Percentiles rank a stretch among this genome's conserved stretches.
Conservation (phyloP, 1,140 invertebrate species). For the Drosophila leontia region DNA sequence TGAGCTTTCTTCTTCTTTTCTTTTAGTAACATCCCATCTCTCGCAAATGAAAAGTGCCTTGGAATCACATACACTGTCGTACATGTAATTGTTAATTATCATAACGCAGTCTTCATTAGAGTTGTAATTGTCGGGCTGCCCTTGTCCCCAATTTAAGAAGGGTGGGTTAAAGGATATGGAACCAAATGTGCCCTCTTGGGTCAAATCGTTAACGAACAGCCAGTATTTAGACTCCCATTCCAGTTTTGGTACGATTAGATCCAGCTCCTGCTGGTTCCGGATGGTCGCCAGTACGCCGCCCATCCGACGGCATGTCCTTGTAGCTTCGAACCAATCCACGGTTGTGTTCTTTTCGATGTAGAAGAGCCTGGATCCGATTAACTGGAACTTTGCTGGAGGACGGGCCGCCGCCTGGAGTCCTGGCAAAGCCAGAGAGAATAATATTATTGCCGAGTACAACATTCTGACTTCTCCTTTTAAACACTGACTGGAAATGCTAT, state of each 20-base stretch:
- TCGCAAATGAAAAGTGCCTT: background rate
- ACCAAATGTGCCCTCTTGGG: background rate
- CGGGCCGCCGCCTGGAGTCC: background rate
- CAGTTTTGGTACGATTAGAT: background rate
- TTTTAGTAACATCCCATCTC: too few relatives aligned
- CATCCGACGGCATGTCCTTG: background rate
- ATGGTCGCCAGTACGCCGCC: background rate
- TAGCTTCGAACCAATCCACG: background rate
- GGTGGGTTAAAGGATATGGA: background rate
- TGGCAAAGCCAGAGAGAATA: background rate
- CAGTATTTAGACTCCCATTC: background rate
- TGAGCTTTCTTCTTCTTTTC: too few relatives aligned
- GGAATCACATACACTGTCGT: background rate
- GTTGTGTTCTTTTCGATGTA: background rate
- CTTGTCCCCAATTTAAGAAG: background rate
- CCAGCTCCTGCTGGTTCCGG: background rate
- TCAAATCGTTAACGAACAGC: conserved; percentile 1
- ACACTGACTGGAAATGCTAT: background rate
- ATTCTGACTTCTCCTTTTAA: background rate
- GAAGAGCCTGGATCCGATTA: background rate
- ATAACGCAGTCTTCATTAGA: background rate
- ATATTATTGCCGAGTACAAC: background rate
- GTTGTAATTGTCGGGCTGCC: background rate
- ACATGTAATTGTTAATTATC: background rate
- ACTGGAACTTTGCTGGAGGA: too few relatives aligned